phyloP scores from a whole-genome alignment of 2,888 invertebrate species.

The Oligia latruncula region DNA sequence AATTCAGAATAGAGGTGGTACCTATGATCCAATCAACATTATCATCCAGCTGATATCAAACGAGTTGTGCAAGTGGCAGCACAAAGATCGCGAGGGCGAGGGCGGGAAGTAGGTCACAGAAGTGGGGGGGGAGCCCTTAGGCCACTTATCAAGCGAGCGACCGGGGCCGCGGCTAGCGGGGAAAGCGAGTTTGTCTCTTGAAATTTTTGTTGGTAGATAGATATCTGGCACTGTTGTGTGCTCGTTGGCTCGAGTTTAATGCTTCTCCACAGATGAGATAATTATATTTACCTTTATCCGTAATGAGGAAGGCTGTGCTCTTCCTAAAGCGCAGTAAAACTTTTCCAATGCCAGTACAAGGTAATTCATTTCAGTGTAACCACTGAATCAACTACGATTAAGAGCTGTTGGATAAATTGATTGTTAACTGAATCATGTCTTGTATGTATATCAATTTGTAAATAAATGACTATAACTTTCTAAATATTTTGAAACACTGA shows the following conservation, averaged over 20 bases:
- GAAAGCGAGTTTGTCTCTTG: conserved; percentile 86
- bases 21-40: conserved; percentile 77
- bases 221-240: conserved; percentile 68
- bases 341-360: conserved; percentile 27
- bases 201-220: conserved; percentile 79
- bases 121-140: conserved; percentile 86
- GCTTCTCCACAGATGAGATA: conserved; percentile 59
- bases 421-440: conserved; percentile 20
- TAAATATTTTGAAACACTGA: conserved; percentile 52
- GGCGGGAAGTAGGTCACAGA: conserved; percentile 82
- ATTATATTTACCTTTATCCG: conserved; percentile 58
- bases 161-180: conserved; percentile 79
- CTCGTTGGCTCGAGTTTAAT: conserved; percentile 63
- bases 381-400: conserved; percentile 7
- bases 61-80: conserved; percentile 88
- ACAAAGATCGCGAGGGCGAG: conserved; percentile 88
- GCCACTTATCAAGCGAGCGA: conserved; percentile 86
- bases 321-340: conserved; percentile 36
- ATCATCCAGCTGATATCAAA: conserved; percentile 88
- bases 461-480: conserved; percentile 47
- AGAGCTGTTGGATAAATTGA: conserved; percentile 1
- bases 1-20: conserved; percentile 72
- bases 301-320: conserved; percentile 48
- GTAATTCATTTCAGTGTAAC: conserved; percentile 24
- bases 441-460: conserved; percentile 15